Percentiles rank a stretch among this genome's conserved stretches.
These are phyloP conservation scores for Anser brachyrhynchus DNA, from an alignment of 2,113 vertebrate genomes.

Conservation along the genomic window DNA sequence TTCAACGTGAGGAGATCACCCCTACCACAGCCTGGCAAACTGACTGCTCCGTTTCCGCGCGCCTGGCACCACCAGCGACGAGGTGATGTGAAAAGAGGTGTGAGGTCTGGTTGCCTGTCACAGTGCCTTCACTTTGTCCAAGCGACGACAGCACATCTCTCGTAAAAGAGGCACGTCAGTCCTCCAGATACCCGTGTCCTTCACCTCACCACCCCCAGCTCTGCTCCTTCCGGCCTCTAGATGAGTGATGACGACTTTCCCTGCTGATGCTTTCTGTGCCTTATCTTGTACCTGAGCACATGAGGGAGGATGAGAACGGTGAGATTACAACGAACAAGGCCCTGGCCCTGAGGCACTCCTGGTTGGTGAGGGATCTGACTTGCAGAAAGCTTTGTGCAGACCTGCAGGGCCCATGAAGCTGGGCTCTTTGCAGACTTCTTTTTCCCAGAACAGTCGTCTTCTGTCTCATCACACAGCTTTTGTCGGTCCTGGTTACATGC, in stretches of 20 bases:
- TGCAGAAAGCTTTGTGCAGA: background rate
- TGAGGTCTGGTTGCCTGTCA: background rate
- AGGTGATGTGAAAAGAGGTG: background rate
- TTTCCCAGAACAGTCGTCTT: background rate
- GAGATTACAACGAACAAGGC: background rate
- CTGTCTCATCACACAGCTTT: background rate
- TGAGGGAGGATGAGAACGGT: accelerated
- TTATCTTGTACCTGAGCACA: background rate
- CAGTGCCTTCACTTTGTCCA: accelerated
- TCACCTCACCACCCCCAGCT: background rate
- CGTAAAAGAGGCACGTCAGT: background rate
- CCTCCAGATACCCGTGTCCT: accelerated
- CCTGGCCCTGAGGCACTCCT: background rate
- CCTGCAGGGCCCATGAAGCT: background rate
- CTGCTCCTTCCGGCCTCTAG: background rate
- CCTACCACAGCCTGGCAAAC: background rate
- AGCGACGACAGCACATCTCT: background rate
- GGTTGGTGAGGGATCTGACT: background rate
- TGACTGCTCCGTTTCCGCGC: background rate
- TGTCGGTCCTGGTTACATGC: conserved; percentile 16
- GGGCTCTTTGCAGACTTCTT: background rate
- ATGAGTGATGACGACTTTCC: too few relatives aligned
- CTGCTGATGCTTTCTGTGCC: background rate
- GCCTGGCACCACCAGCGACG: background rate
- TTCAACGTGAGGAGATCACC: accelerated